Base-by-base conservation (phyloP, 2,113 vertebrate genomes). In the Serilophus lunatus region DNA sequence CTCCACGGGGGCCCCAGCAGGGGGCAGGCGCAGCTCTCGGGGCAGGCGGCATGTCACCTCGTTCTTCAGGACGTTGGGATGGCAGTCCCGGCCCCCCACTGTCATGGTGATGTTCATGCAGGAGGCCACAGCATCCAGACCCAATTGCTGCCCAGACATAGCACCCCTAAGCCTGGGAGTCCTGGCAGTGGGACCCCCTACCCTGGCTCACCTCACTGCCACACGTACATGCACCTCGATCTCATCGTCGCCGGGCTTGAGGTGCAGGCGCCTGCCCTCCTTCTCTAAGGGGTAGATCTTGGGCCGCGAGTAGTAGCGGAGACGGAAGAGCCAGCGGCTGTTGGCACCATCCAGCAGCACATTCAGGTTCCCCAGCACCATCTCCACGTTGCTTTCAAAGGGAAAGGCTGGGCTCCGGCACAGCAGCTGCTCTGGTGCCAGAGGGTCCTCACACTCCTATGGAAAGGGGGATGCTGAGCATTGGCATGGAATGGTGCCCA, bases 41-140 rank as follows among this genome's bases (percentile, higher is more conserved):
- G 99, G 98, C 86, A 99, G 97, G 57, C 97, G 98, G 92, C 99
- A 99, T 7, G 98, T 98, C 86, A 99, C 98, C 91, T 99, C 98
- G 4, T 99, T 99, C 49, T 99, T 98, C 95, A 98, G 96, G 89
- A 99, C 97, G 33, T 97, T 98, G 35, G 98, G 98, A 53, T 98
- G 98, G 97, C 99, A 99, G 91, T 98, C 96, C 40, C 84, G 94
- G n/a, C 97, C 98, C 22, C 97, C 98, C 94, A 99, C 97, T 0
- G 96, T 99, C 98, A 99, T 98, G 45, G 97, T 97, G 96, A 99
- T 97, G 83, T 97, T 98, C 98, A 99, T 98, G 45, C 99, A 99
- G 71, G 94, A 65, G 42, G 97, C 98, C 94, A 99, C 97, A 3
- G 98, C 87, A 3, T 98, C 97, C 92, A 99, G 97, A 57, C 98